A percentile compares a stretch with the other conserved stretches of the same genome.
These are phyloP conservation scores for Helarctos malayanus DNA, from an alignment of 2,797 vertebrate species.

Conservation along the genomic window DNA sequence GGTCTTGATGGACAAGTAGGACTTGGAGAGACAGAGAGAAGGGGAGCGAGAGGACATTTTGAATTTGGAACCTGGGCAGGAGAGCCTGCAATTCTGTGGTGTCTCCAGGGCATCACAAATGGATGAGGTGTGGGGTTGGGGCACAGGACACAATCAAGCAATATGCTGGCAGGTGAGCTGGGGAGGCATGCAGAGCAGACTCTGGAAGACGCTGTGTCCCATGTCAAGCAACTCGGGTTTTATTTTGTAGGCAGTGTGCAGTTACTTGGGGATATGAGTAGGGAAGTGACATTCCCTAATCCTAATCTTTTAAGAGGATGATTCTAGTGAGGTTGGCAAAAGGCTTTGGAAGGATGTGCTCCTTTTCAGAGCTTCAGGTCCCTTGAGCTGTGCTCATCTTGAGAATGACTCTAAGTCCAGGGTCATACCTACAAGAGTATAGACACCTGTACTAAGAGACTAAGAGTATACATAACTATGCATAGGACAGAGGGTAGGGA, in stretches of 20 bases:
- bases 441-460: neutral
- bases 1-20: neutral
- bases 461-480: neutral
- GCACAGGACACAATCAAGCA: rapidly evolving
- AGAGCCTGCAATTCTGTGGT: neutral
- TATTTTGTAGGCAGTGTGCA: rapidly evolving
- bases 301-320: neutral
- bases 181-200: no score
- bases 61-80: neutral
- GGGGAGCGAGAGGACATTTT: neutral
- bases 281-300: neutral
- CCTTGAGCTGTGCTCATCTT: no score
- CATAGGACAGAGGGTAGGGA: rapidly evolving
- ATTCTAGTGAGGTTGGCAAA: rapidly evolving
- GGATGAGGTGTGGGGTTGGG: neutral
- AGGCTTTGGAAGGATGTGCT: no score
- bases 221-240: rapidly evolving
- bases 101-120: neutral
- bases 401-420: rapidly evolving
- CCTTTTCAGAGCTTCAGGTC: neutral
- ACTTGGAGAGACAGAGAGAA: neutral
- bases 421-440: rapidly evolving
- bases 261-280: no score
- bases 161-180: neutral
- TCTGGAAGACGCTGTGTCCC: neutral